phyloP scores from a whole-genome alignment of 2,888 invertebrate species.

The Acanthococcus lagerstroemiae region DNA sequence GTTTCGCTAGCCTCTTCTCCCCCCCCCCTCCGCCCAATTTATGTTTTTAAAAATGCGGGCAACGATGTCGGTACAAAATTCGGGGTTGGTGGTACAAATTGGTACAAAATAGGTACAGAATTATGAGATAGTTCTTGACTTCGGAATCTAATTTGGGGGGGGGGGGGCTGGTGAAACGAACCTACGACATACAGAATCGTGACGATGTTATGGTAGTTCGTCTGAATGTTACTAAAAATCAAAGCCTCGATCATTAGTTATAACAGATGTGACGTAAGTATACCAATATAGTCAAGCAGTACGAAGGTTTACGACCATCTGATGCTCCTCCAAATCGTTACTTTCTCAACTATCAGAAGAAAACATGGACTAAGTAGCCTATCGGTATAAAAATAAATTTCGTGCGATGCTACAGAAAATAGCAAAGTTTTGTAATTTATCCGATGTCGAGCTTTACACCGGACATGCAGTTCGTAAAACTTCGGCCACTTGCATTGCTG shows the following conservation, averaged over 20 bases:
- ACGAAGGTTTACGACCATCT: not conserved
- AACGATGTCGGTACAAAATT: too few species aligned
- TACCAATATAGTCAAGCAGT: not conserved
- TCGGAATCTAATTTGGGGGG: too few species aligned
- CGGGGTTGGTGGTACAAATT: too few species aligned
- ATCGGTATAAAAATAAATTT: not conserved
- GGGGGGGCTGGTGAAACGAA: too few species aligned
- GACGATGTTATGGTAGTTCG: not conserved
- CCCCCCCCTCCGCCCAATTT: too few species aligned
- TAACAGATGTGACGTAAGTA: not conserved
- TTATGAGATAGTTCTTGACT: too few species aligned
- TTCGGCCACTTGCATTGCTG: too few species aligned
- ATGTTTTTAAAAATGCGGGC: too few species aligned
- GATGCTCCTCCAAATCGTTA: not conserved
- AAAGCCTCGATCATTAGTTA: not conserved
- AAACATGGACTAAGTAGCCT: not conserved
- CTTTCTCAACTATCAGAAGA: not conserved
- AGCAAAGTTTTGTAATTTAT: not conserved
- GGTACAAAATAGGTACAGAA: too few species aligned
- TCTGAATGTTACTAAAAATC: not conserved
- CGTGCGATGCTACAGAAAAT: not conserved
- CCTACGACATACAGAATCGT: not conserved
- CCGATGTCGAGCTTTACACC: not conserved
- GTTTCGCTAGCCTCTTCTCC: too few species aligned
- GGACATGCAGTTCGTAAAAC: too few species aligned